Percentiles rank a stretch among this genome's conserved stretches.
phyloP scores from a whole-genome alignment of 2,113 vertebrate genomes.

The Myocastor coypus region DNA sequence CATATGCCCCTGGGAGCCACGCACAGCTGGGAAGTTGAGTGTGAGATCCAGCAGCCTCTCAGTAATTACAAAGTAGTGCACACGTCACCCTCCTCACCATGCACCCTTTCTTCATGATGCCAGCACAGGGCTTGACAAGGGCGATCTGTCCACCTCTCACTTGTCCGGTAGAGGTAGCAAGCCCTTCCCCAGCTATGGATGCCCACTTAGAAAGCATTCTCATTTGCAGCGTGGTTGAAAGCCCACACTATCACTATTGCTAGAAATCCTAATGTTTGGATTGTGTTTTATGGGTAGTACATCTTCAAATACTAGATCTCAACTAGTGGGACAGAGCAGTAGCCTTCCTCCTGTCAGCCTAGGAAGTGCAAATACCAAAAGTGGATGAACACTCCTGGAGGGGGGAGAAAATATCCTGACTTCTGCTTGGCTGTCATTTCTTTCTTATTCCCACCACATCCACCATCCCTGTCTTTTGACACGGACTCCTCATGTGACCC shows the following conservation, averaged over 20 bases:
- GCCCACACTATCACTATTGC: neutral
- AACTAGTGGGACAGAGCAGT: neutral
- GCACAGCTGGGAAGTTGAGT: neutral
- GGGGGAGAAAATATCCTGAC: neutral
- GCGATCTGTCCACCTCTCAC: neutral
- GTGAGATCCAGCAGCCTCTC: neutral
- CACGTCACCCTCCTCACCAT: neutral
- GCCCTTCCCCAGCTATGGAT: neutral
- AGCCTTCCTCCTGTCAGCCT: too few species aligned
- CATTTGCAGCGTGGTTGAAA: neutral
- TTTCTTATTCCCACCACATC: neutral
- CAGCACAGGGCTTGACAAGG: neutral
- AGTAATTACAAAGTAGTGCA: neutral
- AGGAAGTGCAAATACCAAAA: neutral
- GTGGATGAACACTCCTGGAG: neutral
- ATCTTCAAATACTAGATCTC: neutral
- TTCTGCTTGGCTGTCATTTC: rapidly evolving
- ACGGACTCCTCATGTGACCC: neutral
- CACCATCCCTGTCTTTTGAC: neutral
- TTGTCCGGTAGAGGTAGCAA: neutral
- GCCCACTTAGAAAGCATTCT: neutral
- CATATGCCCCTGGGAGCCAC: neutral
- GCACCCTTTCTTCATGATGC: neutral
- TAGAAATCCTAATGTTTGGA: neutral
- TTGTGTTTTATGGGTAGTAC: neutral